Percentiles rank a stretch among this genome's conserved stretches.
Evolutionary conservation across 2,113 vertebrate species (phyloP).

Genomic region (Ciconia maguari): DNA sequence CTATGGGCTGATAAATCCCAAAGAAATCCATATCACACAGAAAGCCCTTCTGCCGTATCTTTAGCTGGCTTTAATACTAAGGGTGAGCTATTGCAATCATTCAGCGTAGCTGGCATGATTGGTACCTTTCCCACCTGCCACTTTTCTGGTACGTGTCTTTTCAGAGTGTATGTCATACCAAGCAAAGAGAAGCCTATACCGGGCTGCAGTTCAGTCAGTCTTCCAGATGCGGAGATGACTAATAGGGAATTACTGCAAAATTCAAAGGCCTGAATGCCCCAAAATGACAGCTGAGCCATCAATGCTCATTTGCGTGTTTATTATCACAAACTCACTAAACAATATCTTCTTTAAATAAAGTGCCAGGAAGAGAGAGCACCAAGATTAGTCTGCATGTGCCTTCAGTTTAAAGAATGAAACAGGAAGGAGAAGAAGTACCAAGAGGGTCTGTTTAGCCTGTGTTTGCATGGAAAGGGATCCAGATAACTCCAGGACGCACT

Average conservation of each 20-base stretch:
- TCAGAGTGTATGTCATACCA: not conserved
- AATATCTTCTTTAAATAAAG: not conserved
- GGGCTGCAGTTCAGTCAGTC: not conserved
- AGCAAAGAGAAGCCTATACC: not conserved
- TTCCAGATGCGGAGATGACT: not conserved
- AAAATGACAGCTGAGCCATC: not conserved
- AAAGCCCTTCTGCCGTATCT: not conserved
- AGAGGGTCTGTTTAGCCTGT: not conserved
- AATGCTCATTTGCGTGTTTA: not conserved
- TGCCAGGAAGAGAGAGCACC: not conserved
- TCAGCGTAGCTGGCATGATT: not conserved
- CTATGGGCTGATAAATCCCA: not conserved
- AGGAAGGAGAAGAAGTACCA: not conserved
- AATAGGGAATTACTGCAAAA: not conserved
- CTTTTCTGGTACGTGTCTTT: not conserved
- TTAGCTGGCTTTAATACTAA: not conserved
- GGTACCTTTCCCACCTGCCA: accelerated
- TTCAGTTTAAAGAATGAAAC: not conserved
- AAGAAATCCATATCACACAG: not conserved
- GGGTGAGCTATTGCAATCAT: not conserved
- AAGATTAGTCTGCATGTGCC: not conserved
- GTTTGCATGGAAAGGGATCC: not conserved
- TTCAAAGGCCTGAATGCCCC: not conserved
- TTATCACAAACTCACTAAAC: not conserved
- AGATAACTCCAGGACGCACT: not conserved